Percentiles rank a stretch among this genome's conserved stretches.
phyloP scores from a whole-genome alignment of 2,797 vertebrate species.

The Psittacula derbiana region DNA sequence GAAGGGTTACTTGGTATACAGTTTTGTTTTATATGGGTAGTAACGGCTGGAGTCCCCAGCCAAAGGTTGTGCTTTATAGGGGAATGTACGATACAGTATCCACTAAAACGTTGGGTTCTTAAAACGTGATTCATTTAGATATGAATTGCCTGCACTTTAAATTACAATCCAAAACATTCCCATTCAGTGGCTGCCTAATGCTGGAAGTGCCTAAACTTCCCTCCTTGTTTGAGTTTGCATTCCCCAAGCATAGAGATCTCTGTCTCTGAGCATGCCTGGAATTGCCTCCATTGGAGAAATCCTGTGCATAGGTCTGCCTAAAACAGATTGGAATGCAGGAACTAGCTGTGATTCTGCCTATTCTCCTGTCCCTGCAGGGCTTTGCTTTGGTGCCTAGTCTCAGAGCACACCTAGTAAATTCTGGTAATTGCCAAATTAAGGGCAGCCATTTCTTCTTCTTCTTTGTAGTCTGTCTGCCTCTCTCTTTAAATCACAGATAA shows the following conservation, averaged over 20 bases:
- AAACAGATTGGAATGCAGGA: constrained; percentile 9
- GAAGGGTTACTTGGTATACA: not conserved
- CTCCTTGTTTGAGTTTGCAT: not conserved
- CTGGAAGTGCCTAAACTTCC: not conserved
- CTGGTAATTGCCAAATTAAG: not conserved
- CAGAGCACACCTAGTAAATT: not conserved
- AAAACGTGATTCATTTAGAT: not conserved
- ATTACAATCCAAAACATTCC: not conserved
- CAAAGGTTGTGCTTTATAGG: not conserved
- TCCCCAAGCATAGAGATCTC: not conserved
- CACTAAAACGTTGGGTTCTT: not conserved
- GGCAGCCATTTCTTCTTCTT: not conserved
- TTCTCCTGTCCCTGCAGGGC: not conserved
- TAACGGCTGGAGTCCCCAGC: not conserved
- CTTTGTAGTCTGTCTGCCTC: not conserved
- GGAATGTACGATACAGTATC: too few relatives aligned
- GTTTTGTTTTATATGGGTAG: not conserved
- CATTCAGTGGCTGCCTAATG: not conserved
- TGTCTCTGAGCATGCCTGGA: constrained; percentile 23
- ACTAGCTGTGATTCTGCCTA: not conserved
- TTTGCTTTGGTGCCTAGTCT: not conserved
- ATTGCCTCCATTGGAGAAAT: not conserved
- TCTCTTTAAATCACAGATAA: not conserved
- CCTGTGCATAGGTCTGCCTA: not conserved
- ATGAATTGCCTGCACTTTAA: too few relatives aligned